A percentile compares a stretch with the other conserved stretches of the same genome.
Evolutionary conservation across 1,140 invertebrate genomes (phyloP).

Genomic region (Frieseomelitta varia): DNA sequence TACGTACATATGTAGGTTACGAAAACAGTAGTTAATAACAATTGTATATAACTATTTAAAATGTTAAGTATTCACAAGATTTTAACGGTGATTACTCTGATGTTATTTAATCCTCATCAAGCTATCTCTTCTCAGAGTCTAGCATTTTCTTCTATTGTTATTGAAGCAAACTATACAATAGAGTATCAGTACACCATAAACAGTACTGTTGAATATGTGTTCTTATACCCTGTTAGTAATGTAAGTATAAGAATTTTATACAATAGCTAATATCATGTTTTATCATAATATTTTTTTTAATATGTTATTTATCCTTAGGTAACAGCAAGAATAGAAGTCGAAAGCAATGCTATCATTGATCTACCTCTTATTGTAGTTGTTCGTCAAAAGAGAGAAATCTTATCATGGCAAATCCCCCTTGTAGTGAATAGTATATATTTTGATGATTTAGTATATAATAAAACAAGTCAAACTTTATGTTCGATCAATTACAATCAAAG

Average conservation of each 20-base stretch:
- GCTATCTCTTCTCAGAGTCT: background rate
- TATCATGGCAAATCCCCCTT: conserved; percentile 85
- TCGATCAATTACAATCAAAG: conserved; percentile 76
- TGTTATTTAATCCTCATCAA: conserved; percentile 15
- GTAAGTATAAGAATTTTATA: conserved; percentile 52
- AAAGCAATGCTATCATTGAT: conserved; percentile 74
- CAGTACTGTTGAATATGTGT: conserved; percentile 70
- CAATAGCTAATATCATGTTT: background rate
- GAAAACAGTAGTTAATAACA: background rate
- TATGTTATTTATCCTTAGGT: conserved; percentile 37
- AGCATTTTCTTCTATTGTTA: conserved; percentile 60
- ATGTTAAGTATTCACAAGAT: conserved; percentile 25
- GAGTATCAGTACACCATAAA: conserved; percentile 56
- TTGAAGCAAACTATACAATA: conserved; percentile 47
- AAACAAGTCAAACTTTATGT: conserved; percentile 83
- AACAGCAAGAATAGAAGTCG: conserved; percentile 79
- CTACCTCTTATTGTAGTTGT: conserved; percentile 84
- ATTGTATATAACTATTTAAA: conserved; percentile 6
- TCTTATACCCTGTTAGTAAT: conserved; percentile 61
- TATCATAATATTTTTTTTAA: conserved; percentile 30
- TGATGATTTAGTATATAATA: conserved; percentile 70
- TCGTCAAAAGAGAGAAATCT: conserved; percentile 81
- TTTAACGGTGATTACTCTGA: background rate
- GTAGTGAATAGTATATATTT: conserved; percentile 73
- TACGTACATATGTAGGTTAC: background rate